Conservation (phyloP, 2,888 invertebrate species). For the Lingula anatina region DNA sequence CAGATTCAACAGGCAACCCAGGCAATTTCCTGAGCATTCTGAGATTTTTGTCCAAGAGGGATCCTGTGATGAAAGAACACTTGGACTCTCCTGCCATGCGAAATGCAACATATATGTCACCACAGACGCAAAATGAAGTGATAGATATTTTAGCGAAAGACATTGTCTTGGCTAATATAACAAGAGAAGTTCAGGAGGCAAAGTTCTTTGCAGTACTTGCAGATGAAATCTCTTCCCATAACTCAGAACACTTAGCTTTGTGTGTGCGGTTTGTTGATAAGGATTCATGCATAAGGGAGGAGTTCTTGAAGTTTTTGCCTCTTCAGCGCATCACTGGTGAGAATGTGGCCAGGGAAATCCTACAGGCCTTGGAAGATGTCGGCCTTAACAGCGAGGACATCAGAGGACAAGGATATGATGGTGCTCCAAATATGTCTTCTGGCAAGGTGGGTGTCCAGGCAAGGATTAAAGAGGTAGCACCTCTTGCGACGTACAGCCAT, state of each 20-base stretch:
- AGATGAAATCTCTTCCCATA: conserved; percentile 6
- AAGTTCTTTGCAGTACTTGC: not conserved
- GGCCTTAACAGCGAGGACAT: conserved; percentile 1
- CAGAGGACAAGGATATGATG: conserved; percentile 10
- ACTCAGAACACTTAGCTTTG: conserved; percentile 3
- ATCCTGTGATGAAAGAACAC: not conserved
- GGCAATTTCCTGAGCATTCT: conserved; percentile 8
- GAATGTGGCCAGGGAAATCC: not conserved
- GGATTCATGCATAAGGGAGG: conserved; percentile 2
- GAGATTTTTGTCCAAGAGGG: no score
- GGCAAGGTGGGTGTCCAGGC: conserved; percentile 6
- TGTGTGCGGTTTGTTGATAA: conserved; percentile 7
- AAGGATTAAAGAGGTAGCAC: conserved; percentile 3
- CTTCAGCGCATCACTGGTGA: conserved; percentile 4
- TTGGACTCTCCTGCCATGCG: not conserved
- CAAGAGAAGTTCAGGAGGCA: conserved; percentile 1
- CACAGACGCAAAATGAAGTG: conserved; percentile 4
- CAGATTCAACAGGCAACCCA: conserved; percentile 3
- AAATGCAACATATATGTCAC: conserved; percentile 3
- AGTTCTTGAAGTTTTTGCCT: conserved; percentile 4
- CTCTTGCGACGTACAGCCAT: conserved; percentile 6
- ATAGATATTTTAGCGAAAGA: conserved; percentile 3
- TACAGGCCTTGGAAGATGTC: conserved; percentile 1
- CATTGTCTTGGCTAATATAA: conserved; percentile 1
- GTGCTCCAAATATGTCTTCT: conserved; percentile 7